Evolutionary conservation across 2,113 vertebrate species (phyloP), one percentile per base, ranked within the genome.

Genomic region (mouse (Mus musculus)): DNA sequence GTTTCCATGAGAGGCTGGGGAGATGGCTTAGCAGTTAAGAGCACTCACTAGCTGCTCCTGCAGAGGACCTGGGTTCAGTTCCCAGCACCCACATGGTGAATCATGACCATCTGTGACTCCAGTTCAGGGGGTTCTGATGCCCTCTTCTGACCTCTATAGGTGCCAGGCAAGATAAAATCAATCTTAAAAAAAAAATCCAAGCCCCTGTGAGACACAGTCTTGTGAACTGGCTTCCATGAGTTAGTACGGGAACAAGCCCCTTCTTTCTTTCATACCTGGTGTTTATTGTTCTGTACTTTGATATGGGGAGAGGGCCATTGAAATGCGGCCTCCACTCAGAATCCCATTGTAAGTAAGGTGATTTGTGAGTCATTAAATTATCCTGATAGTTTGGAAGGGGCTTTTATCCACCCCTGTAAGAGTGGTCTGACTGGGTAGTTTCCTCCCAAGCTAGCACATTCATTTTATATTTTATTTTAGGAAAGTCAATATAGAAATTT

Each of bases 141-240:
- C 22, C 22, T 8, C 5, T 42, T 39, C 80, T 61, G 61, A 11
- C 82, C 61, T 65, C 9, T 13, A 13, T 3, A 42, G 26, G 82
- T 63, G 65, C 39, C 39, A 59, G 12, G 26, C 59, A 42, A 42
- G 42, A 42, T 42, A 42, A 42, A 85, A 63, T 24, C 24, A 17
- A 42, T 26, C 80, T 46, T 49, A 4, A 84, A 17, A 52, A 14
- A 42, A 52, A 26, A 39, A 82, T 49, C 59, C 39, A 86, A 46
- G 89, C 89, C 92, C 76, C 82, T 67, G 54, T 69, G 95, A 96
- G 88, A 89, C 75, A 24, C 73, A 78, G 85, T 84, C 89, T 87
- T 94, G 93, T 87, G 88, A 95, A 86, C 54, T 88, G 89, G 86
- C 81, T 95, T 86, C 95, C 69, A 26, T 93, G 90, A 65, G 19